A percentile compares a stretch with the other conserved stretches of the same genome.
phyloP scores from a whole-genome alignment of 2,797 vertebrate genomes.

The Falco berigora region DNA sequence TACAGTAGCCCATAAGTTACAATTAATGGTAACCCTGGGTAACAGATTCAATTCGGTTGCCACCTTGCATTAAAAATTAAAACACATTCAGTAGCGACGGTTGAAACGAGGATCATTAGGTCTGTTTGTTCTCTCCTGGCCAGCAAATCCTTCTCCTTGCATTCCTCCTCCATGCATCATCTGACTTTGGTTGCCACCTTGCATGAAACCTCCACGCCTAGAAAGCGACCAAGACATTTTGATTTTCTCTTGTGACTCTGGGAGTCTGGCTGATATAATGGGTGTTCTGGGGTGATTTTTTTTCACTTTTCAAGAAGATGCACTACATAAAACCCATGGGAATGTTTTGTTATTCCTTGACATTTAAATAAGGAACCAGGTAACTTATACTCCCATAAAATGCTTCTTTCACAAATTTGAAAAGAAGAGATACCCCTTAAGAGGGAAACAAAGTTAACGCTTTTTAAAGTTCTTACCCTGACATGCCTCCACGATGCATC shows the following conservation, averaged over 20 bases:
- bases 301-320: background rate
- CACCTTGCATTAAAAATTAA: conserved; percentile 37
- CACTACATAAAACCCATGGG: background rate
- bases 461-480: conserved; percentile 75
- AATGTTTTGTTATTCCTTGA: background rate
- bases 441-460: background rate
- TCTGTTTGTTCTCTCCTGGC: conserved; percentile 74
- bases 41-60: conserved; percentile 36
- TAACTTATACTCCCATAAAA: background rate
- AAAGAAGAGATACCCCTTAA: background rate
- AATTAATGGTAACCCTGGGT: conserved; percentile 49
- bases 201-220: conserved; percentile 86
- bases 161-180: conserved; percentile 82
- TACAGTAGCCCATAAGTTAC: conserved; percentile 54
- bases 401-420: background rate
- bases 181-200: conserved; percentile 84
- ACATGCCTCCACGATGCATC: conserved; percentile 86
- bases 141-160: conserved; percentile 86
- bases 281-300: background rate
- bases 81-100: conserved; percentile 71
- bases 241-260: background rate
- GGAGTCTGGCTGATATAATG: background rate
- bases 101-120: conserved; percentile 73
- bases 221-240: background rate
- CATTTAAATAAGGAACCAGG: background rate